phyloP scores from a whole-genome alignment of 2,113 vertebrate species.

The Oncorhynchus keta region DNA sequence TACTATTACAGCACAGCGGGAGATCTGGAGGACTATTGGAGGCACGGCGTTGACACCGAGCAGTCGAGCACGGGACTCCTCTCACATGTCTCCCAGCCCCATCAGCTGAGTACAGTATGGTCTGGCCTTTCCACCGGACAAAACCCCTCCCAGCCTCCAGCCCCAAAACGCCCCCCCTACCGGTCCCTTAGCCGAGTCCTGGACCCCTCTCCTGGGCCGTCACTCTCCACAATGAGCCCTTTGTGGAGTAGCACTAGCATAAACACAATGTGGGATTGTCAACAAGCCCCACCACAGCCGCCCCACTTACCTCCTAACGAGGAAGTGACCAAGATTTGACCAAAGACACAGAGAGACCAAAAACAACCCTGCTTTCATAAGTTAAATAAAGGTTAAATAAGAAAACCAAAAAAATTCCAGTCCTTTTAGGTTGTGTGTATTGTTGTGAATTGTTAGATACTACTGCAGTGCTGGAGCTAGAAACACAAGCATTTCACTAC shows the following conservation, averaged over 20 bases:
- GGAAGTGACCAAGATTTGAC: slow-evolving; percentile 48
- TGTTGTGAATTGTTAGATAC: too few relatives aligned
- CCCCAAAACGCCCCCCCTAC: slow-evolving; percentile 48
- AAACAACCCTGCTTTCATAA: slow-evolving; percentile 55
- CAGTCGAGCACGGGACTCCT: slow-evolving; percentile 34
- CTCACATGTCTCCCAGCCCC: slow-evolving; percentile 33
- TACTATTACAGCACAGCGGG: slow-evolving; percentile 27
- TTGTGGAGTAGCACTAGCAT: slow-evolving; percentile 64
- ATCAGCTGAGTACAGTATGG: slow-evolving; percentile 1
- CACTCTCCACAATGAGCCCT: slow-evolving; percentile 63
- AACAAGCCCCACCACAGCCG: slow-evolving; percentile 43
- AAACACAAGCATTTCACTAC: too few relatives aligned
- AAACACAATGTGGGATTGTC: slow-evolving; percentile 70
- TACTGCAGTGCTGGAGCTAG: too few relatives aligned
- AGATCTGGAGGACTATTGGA: slow-evolving; percentile 6
- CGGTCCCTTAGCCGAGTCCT: slow-evolving; percentile 59
- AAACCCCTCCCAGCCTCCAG: slow-evolving; percentile 41
- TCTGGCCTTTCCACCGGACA: slow-evolving; percentile 16
- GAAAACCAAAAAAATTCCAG: too few relatives aligned
- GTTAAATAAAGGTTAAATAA: too few relatives aligned
- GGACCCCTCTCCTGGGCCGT: slow-evolving; percentile 53
- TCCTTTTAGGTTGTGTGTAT: too few relatives aligned
- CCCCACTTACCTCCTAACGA: slow-evolving; percentile 56
- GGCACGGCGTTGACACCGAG: neutral
- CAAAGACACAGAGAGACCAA: slow-evolving; percentile 46